Evolutionary conservation across 2,113 vertebrate genomes (phyloP).

Genomic region (Megalops atlanticus): DNA sequence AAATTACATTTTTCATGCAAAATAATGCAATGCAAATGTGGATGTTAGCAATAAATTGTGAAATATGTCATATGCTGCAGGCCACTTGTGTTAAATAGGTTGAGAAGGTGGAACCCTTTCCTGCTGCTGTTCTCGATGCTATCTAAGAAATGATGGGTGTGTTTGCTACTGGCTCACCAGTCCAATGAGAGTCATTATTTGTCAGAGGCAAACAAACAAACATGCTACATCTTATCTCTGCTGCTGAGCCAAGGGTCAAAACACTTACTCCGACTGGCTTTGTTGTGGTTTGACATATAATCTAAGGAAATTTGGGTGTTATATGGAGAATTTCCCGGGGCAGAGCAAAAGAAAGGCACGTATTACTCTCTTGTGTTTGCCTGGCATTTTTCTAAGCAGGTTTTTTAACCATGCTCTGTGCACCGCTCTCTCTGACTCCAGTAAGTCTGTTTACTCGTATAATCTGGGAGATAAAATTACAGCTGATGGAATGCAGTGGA

Average conservation of each 20-base stretch:
- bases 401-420: background rate
- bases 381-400: background rate
- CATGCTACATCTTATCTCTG: background rate
- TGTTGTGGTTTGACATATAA: too few relatives aligned
- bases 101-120: background rate
- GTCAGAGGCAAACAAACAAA: background rate
- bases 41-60: background rate
- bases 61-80: background rate
- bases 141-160: background rate
- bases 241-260: too few relatives aligned
- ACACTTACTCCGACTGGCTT: too few relatives aligned
- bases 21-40: background rate
- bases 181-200: background rate
- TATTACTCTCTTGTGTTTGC: background rate
- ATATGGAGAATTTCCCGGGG: background rate
- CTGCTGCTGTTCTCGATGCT: background rate
- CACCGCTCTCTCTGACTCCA: background rate
- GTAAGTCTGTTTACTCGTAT: background rate
- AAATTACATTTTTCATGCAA: background rate
- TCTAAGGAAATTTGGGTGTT: background rate
- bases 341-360: background rate
- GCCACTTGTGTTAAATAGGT: background rate
- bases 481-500: constrained; percentile 51
- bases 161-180: background rate
- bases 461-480: constrained; percentile 47